Evolutionary conservation across 2,888 invertebrate species (phyloP), one percentile per base, ranked within the genome.

Genomic region (Cephus nigrinus): DNA sequence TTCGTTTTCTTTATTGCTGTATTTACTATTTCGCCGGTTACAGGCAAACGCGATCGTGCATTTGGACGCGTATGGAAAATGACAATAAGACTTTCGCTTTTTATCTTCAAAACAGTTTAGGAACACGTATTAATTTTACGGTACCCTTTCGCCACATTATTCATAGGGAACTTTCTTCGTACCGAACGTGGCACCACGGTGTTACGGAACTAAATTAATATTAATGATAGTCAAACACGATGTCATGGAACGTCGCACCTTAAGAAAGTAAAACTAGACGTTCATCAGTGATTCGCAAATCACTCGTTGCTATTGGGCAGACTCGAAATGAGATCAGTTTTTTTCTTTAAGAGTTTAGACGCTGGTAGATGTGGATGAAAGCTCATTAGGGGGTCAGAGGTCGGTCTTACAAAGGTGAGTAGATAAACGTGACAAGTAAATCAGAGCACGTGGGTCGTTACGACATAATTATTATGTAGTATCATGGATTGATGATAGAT

Each of bases 101-200:
- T 55, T 55, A 55, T 55, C 15, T 55, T 55, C 9, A 55, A 55
- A 55, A 23, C 23, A 9, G 23, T 55, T 55, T 55, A 55, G 55
- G 55, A 55, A 55, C 55, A 55, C 55, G 23, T 5, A 55, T 23
- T 55, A 55, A 9, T 55, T 55, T 55, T 55, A 23, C 9, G 0
- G 15, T 23, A 55, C 55, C 55, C 55, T 55, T 55, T 55, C 71
- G 71, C 31, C 33, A 9, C 71, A 77, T 77, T 69, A 77, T 77
- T 77, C 75, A 75, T 77, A 68, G 40, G 33, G 32, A 74, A 77
- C 77, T 77, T 77, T 77, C 77, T 77, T 77, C 74, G 74, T 15
- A 15, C 40, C 40, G 12, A 69, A 77, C 71, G 40, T 71, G 69
- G 74, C 32, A 55, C 36, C 15, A 33, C 68, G 30, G n/a, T 40